These are phyloP conservation scores for Nasonia longicornis DNA, from an alignment of 1,140 invertebrate genomes.

Conservation along the genomic window DNA sequence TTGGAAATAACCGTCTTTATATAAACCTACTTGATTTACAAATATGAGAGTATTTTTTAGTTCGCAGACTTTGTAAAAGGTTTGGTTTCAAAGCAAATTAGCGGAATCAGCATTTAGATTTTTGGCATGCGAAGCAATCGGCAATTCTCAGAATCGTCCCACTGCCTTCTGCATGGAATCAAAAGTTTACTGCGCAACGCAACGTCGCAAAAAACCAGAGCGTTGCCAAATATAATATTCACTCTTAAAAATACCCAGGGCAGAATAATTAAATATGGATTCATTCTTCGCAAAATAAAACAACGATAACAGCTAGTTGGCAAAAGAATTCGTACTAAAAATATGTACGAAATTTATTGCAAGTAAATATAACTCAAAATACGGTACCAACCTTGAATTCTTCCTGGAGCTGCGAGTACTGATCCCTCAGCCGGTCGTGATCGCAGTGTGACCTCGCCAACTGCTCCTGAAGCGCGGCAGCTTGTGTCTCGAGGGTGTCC, in stretches of 20 bases:
- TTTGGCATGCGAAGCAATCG: slow-evolving; percentile 23
- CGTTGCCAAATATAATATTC: background rate
- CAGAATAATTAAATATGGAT: background rate
- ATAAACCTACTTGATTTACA: background rate
- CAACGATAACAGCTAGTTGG: background rate
- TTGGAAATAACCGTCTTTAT: background rate
- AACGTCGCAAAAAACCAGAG: background rate
- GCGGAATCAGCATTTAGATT: slow-evolving; percentile 32
- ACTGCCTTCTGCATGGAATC: background rate
- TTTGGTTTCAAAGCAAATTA: slow-evolving; percentile 26
- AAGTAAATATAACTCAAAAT: no score
- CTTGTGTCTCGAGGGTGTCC: slow-evolving; percentile 76
- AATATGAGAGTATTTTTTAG: background rate
- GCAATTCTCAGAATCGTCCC: background rate
- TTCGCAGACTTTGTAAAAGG: background rate
- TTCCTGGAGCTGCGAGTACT: slow-evolving; percentile 80
- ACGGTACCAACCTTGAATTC: slow-evolving; percentile 76
- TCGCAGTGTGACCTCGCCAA: slow-evolving; percentile 82
- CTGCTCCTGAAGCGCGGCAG: slow-evolving; percentile 82
- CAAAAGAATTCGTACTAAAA: background rate
- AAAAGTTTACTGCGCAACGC: slow-evolving; percentile 13
- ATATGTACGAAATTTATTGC: background rate
- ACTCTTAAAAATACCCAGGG: background rate
- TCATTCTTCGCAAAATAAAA: background rate
- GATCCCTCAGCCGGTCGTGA: slow-evolving; percentile 79